Percentiles rank a stretch among this genome's conserved stretches.
These are phyloP conservation scores for Plemyria rubiginata DNA, from an alignment of 2,888 invertebrate genomes.

Conservation along the genomic window DNA sequence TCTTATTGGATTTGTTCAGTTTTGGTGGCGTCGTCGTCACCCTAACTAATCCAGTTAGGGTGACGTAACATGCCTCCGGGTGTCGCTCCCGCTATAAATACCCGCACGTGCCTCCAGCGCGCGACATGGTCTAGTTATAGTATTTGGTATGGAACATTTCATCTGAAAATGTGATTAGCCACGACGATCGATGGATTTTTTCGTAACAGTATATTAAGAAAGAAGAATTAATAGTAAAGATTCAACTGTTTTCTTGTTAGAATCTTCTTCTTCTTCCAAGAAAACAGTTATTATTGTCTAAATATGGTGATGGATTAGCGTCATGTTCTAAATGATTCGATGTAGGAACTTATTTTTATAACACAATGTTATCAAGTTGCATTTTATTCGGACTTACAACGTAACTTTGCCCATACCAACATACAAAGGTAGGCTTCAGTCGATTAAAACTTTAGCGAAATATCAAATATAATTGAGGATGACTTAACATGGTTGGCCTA, in stretches of 20 bases:
- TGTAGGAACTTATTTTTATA: neutral
- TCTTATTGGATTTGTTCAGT: slow-evolving; percentile 49
- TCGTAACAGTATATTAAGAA: neutral
- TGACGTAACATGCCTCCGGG: slow-evolving; percentile 73
- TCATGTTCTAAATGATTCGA: too few relatives aligned
- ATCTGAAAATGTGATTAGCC: slow-evolving; percentile 17
- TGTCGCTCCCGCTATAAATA: slow-evolving; percentile 74
- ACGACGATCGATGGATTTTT: slow-evolving; percentile 11
- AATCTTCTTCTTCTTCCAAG: too few relatives aligned
- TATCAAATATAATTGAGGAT: slow-evolving; percentile 12
- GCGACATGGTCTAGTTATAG: slow-evolving; percentile 57
- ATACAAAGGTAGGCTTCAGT: neutral
- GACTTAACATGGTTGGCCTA: slow-evolving; percentile 25
- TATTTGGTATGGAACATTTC: slow-evolving; percentile 31
- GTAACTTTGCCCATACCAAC: neutral
- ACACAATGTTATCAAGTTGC: neutral
- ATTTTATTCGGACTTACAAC: neutral
- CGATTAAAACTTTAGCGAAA: neutral
- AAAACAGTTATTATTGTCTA: too few relatives aligned
- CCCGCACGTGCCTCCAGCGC: slow-evolving; percentile 65
- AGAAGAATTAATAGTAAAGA: neutral
- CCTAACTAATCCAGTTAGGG: slow-evolving; percentile 54
- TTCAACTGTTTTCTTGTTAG: neutral
- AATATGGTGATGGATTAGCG: too few relatives aligned
- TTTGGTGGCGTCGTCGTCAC: slow-evolving; percentile 36